Percentiles rank a stretch among this genome's conserved stretches.
Evolutionary conservation across 1,140 invertebrate species (phyloP).

Genomic region (Drosophila mojavensis): DNA sequence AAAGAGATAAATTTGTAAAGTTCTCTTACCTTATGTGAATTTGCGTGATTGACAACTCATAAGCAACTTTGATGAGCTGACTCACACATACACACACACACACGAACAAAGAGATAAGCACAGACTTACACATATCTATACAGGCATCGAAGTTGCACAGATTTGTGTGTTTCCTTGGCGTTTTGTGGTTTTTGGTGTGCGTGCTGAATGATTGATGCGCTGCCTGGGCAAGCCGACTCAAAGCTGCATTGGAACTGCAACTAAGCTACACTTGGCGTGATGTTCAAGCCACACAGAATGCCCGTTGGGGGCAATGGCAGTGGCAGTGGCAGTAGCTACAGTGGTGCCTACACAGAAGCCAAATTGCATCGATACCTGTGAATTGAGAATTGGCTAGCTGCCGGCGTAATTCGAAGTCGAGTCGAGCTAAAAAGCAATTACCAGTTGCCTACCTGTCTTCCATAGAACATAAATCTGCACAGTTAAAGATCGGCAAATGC

Average conservation of each 20-base stretch:
- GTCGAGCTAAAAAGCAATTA: slow-evolving; percentile 61
- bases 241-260: slow-evolving; percentile 77
- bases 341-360: slow-evolving; percentile 80
- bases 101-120: neutral
- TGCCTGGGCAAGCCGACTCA: slow-evolving; percentile 74
- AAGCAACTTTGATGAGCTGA: neutral
- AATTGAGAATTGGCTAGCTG: slow-evolving; percentile 57
- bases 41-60: slow-evolving; percentile 1
- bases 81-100: neutral
- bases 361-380: slow-evolving; percentile 75
- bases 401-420: slow-evolving; percentile 33
- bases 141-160: slow-evolving; percentile 7
- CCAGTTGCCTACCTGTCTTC: slow-evolving; percentile 30
- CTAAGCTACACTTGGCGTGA: slow-evolving; percentile 80
- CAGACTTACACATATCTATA: neutral
- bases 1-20: neutral
- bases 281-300: slow-evolving; percentile 69
- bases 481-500: slow-evolving; percentile 13
- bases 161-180: slow-evolving; percentile 31
- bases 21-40: neutral
- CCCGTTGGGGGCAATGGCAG: slow-evolving; percentile 20
- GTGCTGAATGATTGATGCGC: slow-evolving; percentile 80
- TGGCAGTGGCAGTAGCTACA: slow-evolving; percentile 8
- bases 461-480: slow-evolving; percentile 40
- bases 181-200: slow-evolving; percentile 57